These are phyloP conservation scores for Nomada fucata DNA, from an alignment of 2,888 invertebrate species.

Conservation along the genomic window DNA sequence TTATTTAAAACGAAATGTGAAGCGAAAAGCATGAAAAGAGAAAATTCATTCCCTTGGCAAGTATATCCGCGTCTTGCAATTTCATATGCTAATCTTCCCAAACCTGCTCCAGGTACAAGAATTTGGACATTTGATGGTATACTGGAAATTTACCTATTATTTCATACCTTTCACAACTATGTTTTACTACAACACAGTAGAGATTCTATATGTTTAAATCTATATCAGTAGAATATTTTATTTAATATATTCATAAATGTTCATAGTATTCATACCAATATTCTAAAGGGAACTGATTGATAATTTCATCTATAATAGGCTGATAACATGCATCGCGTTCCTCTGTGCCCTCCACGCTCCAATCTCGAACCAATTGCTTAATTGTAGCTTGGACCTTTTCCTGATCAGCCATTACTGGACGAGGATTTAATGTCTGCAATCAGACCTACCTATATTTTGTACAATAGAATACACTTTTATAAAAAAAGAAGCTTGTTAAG, in stretches of 20 bases:
- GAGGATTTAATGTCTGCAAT: slow-evolving; percentile 79
- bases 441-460: slow-evolving; percentile 78
- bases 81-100: slow-evolving; percentile 97
- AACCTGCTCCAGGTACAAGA: slow-evolving; percentile 98
- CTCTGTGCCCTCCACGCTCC: slow-evolving; percentile 93
- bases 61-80: slow-evolving; percentile 94
- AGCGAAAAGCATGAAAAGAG: slow-evolving; percentile 98
- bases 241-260: slow-evolving; percentile 1
- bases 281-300: slow-evolving; percentile 89
- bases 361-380: slow-evolving; percentile 98
- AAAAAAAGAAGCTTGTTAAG: slow-evolving; percentile 59
- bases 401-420: slow-evolving; percentile 84
- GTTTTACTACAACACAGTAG: slow-evolving; percentile 26
- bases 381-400: slow-evolving; percentile 96
- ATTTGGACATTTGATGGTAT: slow-evolving; percentile 87
- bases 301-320: slow-evolving; percentile 94
- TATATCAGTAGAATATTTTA: slow-evolving; percentile 4
- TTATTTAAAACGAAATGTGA: slow-evolving; percentile 98
- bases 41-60: slow-evolving; percentile 99
- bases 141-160: slow-evolving; percentile 80
- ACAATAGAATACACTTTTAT: slow-evolving; percentile 72
- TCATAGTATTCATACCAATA: slow-evolving; percentile 83
- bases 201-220: slow-evolving; percentile 11
- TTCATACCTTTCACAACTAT: slow-evolving; percentile 70
- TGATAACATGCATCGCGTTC: slow-evolving; percentile 95